Conservation (phyloP, 2,797 vertebrate species). For the Xenopus petersii region DNA sequence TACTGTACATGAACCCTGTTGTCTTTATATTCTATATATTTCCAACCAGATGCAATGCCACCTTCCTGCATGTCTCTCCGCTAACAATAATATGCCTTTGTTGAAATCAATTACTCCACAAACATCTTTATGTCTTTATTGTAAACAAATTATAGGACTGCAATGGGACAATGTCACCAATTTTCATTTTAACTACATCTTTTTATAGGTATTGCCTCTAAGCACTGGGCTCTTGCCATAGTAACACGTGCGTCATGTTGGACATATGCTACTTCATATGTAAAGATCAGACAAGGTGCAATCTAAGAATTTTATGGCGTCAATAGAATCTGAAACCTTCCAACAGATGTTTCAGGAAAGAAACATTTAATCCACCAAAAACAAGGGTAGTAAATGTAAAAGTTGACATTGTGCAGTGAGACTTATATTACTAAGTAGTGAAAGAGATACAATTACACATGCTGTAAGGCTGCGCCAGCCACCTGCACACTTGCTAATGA, state of each 20-base stretch:
- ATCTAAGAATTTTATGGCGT: conserved; percentile 30
- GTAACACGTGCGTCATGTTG: conserved; percentile 15
- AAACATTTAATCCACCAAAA: conserved; percentile 37
- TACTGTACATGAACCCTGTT: too few relatives aligned
- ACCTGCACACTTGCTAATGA: conserved; percentile 44
- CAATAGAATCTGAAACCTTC: conserved; percentile 42
- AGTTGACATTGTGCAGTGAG: conserved; percentile 37
- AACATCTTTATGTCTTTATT: too few relatives aligned
- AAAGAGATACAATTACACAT: conserved; percentile 40
- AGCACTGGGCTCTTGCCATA: background rate
- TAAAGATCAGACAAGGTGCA: conserved; percentile 18
- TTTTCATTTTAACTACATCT: background rate
- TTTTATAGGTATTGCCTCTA: background rate
- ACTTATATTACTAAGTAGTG: conserved; percentile 45
- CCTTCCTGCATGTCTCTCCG: too few relatives aligned
- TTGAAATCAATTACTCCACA: too few relatives aligned
- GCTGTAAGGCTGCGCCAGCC: conserved; percentile 36
- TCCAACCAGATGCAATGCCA: too few relatives aligned
- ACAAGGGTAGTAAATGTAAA: conserved; percentile 37
- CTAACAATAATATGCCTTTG: too few relatives aligned
- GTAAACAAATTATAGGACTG: too few relatives aligned
- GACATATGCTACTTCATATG: conserved; percentile 34
- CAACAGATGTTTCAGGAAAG: conserved; percentile 42
- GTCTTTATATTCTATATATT: too few relatives aligned
- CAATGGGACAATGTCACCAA: too few relatives aligned